Conservation (phyloP, 2,113 vertebrate genomes). For the Trachemys scripta region DNA sequence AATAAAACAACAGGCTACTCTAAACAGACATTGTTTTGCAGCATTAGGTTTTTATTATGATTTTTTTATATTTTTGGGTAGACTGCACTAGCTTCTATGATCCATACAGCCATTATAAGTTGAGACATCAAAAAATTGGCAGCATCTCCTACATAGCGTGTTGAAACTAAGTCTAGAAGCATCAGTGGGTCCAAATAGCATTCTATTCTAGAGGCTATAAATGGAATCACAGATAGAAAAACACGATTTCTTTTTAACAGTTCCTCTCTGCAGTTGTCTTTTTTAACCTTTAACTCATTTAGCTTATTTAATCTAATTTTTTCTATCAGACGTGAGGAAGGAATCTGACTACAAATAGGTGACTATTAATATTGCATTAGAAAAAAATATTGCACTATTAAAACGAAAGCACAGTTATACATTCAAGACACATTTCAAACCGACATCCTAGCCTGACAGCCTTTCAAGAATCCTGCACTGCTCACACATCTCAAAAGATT, state of each 20-base stretch:
- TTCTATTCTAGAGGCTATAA: constrained; percentile 56
- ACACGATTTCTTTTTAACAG: constrained; percentile 48
- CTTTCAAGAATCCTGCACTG: constrained; percentile 74
- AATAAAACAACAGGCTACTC: constrained; percentile 80
- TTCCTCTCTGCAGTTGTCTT: constrained; percentile 46
- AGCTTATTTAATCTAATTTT: constrained; percentile 67
- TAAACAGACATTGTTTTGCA: constrained; percentile 82
- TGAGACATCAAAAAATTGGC: constrained; percentile 79
- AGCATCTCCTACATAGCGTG: constrained; percentile 53
- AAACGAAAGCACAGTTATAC: constrained; percentile 76
- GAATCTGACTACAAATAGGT: constrained; percentile 72
- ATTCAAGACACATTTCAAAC: constrained; percentile 77
- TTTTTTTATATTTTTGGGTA: constrained; percentile 59
- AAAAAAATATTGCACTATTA: constrained; percentile 65
- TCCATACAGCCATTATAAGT: constrained; percentile 69
- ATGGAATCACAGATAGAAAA: constrained; percentile 35
- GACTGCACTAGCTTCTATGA: constrained; percentile 70
- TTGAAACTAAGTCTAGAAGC: constrained; percentile 62
- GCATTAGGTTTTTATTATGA: constrained; percentile 79
- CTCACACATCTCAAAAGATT: constrained; percentile 79
- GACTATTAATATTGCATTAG: constrained; percentile 72
- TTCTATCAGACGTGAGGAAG: constrained; percentile 59
- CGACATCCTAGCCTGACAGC: constrained; percentile 77
- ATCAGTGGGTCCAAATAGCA: constrained; percentile 71
- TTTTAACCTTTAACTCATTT: constrained; percentile 40